These are phyloP conservation scores for Gouania willdenowi DNA, from an alignment of 2,797 vertebrate genomes.

Conservation along the genomic window DNA sequence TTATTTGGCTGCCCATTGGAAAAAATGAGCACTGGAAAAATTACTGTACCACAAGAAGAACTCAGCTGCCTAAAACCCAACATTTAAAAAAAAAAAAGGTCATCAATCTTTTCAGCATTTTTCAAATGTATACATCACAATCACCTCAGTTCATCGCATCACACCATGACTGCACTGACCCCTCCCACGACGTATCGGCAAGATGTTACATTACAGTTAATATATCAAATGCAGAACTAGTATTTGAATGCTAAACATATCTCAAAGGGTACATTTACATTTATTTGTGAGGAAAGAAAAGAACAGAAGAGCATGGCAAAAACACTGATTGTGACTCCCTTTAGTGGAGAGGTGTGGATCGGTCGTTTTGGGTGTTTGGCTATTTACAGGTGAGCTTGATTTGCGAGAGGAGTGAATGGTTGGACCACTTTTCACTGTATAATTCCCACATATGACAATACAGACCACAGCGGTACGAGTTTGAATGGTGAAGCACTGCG, in stretches of 20 bases:
- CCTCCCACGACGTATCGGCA: constrained; percentile 60
- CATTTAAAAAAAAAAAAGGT: constrained; percentile 40
- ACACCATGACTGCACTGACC: constrained; percentile 57
- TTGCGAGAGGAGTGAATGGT: constrained; percentile 10
- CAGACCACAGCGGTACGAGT: constrained; percentile 18
- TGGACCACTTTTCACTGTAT: constrained; percentile 4
- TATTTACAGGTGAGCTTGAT: constrained; percentile 63
- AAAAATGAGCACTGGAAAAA: constrained; percentile 38
- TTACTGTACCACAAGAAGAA: constrained; percentile 60
- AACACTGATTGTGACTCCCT: constrained; percentile 45
- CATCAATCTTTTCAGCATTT: constrained; percentile 26
- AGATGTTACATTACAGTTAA: constrained; percentile 65
- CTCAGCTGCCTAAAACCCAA: constrained; percentile 64
- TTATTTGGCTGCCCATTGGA: constrained; percentile 32
- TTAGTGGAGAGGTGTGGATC: constrained; percentile 7
- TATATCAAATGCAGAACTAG: constrained; percentile 72
- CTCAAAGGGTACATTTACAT: constrained; percentile 66
- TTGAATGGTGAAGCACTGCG: constrained; percentile 17
- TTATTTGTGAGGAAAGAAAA: constrained; percentile 39
- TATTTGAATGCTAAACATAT: constrained; percentile 70
- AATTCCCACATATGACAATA: constrained; percentile 20
- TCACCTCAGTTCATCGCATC: constrained; percentile 58
- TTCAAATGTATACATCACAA: constrained; percentile 62
- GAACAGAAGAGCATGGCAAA: constrained; percentile 40
- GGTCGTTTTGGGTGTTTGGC: constrained; percentile 17